These are phyloP conservation scores for Capitella teleta DNA, from an alignment of 1,140 invertebrate genomes.

Conservation along the genomic window DNA sequence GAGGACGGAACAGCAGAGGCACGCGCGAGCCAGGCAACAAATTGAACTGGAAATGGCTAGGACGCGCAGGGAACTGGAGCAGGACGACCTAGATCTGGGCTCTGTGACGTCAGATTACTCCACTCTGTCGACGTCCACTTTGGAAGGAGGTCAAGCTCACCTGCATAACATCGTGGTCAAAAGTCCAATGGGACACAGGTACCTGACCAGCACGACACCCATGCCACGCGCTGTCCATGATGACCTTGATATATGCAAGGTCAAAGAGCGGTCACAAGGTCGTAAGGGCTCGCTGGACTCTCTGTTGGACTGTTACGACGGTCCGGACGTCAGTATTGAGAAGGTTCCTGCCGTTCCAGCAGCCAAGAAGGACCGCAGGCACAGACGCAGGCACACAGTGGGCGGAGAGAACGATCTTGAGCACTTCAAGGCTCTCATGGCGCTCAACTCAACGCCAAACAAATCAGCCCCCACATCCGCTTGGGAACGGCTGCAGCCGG, in stretches of 20 bases:
- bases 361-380: slow-evolving; percentile 48
- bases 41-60: not conserved
- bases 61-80: not conserved
- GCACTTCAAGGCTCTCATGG: slow-evolving; percentile 49
- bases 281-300: slow-evolving; percentile 52
- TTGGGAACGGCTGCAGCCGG: slow-evolving; percentile 38
- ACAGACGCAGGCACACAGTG: slow-evolving; percentile 67
- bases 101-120: slow-evolving; percentile 5
- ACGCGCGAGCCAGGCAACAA: not conserved
- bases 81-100: not conserved
- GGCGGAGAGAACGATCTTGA: slow-evolving; percentile 77
- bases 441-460: slow-evolving; percentile 8
- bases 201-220: no score
- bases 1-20: not conserved
- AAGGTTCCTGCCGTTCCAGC: slow-evolving; percentile 22
- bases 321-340: not conserved
- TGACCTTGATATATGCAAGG: no score
- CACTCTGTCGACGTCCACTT: slow-evolving; percentile 1
- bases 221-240: not conserved
- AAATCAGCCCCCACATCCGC: slow-evolving; percentile 22
- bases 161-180: not conserved
- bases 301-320: slow-evolving; percentile 46
- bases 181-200: no score
- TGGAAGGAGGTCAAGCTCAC: not conserved
- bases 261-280: not conserved